These are phyloP conservation scores for Pseudobourletiella spinata DNA, from an alignment of 1,140 invertebrate species.

Conservation along the genomic window DNA sequence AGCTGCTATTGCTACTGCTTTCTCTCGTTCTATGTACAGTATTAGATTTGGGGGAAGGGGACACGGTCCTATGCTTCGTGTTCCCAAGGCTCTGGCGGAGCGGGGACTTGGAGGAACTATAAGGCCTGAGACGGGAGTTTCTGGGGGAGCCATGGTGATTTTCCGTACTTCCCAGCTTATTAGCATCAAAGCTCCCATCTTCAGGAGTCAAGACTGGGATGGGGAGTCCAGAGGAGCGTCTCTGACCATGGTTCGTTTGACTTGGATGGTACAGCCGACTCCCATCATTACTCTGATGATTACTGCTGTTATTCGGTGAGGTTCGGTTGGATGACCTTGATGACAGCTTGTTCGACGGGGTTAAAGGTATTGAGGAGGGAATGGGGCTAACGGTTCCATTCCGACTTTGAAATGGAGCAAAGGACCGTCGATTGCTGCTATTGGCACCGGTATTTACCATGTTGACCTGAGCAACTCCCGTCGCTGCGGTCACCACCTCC, in stretches of 20 bases:
- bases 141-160: not conserved
- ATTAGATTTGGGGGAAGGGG: not conserved
- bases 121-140: not conserved
- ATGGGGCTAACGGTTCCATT: not conserved
- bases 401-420: not conserved
- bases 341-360: no score
- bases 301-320: not conserved
- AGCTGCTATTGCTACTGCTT: not conserved
- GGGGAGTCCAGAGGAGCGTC: not conserved
- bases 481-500: not conserved
- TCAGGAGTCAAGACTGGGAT: not conserved
- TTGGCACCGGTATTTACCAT: not conserved
- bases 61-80: not conserved
- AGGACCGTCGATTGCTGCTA: not conserved
- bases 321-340: no score
- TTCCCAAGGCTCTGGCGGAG: not conserved
- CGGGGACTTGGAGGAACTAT: not conserved
- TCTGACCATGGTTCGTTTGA: not conserved
- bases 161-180: not conserved
- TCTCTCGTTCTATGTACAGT: not conserved
- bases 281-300: not conserved
- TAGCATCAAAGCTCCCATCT: not conserved
- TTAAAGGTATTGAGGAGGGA: not conserved
- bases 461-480: not conserved
- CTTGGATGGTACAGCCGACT: not conserved